Evolutionary conservation across 2,113 vertebrate species (phyloP).

Genomic region (Lycaon pictus): DNA sequence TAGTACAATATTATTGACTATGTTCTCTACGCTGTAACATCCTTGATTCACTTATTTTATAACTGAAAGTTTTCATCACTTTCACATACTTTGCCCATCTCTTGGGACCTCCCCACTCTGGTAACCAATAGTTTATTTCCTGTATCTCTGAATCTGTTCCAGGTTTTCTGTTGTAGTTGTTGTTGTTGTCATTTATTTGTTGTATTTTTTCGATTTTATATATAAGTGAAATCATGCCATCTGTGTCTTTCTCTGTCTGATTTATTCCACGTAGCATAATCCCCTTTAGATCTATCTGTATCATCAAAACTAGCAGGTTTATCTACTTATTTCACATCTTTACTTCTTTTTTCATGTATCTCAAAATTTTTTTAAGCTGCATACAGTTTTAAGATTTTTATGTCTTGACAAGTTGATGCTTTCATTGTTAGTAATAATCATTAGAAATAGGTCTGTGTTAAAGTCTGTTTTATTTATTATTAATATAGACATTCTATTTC

Average conservation of each 20-base stretch:
- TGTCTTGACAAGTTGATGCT: not conserved
- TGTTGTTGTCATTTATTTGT: not conserved
- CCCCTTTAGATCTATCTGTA: not conserved
- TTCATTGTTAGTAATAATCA: not conserved
- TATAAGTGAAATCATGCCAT: not conserved
- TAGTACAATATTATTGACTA: not conserved
- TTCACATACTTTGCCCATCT: not conserved
- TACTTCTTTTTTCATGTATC: not conserved
- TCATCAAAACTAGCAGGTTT: not conserved
- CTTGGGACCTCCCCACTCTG: not conserved
- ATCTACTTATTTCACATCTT: not conserved
- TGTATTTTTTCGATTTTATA: not conserved
- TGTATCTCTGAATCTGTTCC: not conserved
- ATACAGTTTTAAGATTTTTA: not conserved
- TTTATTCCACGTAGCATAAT: not conserved
- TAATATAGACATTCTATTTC: not conserved
- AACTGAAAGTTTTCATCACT: not conserved
- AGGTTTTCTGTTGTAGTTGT: not conserved
- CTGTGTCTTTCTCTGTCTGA: not conserved
- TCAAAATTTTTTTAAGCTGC: not conserved
- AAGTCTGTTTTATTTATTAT: not conserved
- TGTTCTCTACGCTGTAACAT: not conserved
- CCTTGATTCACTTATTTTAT: not conserved
- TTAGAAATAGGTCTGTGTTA: not conserved
- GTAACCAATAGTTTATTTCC: not conserved